Evolutionary conservation across 2,113 vertebrate genomes (phyloP).

Genomic region (Machaerirhynchus nigripectus): DNA sequence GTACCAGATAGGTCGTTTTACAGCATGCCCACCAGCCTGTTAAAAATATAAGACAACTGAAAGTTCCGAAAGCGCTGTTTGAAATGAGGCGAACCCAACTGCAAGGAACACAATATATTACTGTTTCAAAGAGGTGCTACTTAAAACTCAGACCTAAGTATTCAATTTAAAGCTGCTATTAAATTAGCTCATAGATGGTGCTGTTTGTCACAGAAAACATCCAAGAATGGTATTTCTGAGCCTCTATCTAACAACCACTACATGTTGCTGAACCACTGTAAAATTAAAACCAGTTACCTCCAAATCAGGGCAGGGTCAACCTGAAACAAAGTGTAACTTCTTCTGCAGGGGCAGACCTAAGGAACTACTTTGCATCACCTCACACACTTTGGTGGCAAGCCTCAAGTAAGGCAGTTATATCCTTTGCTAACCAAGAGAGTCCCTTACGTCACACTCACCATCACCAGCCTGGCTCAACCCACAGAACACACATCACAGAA

Average conservation of each 20-base stretch:
- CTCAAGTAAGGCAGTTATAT: not conserved
- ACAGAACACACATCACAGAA: not conserved
- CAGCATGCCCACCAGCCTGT: slow-evolving; percentile 45
- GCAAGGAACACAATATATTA: not conserved
- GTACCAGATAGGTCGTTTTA: slow-evolving; percentile 58
- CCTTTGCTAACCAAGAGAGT: not conserved
- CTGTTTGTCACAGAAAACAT: not conserved
- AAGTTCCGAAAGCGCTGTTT: not conserved
- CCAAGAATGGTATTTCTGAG: not conserved
- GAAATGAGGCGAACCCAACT: not conserved
- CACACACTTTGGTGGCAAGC: accelerated
- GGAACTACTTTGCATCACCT: not conserved
- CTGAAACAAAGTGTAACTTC: not conserved
- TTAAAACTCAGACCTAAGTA: not conserved
- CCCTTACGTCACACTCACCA: accelerated
- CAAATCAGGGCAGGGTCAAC: not conserved
- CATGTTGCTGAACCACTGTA: not conserved
- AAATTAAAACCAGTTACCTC: not conserved
- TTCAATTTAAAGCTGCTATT: not conserved
- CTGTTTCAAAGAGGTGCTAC: not conserved
- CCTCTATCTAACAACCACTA: not conserved
- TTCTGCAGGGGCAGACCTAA: not conserved
- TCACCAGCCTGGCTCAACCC: not conserved
- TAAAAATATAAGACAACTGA: slow-evolving; percentile 40
- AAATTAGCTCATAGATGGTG: not conserved